phyloP scores from a whole-genome alignment of 2,888 invertebrate species.

The Automeris io region DNA sequence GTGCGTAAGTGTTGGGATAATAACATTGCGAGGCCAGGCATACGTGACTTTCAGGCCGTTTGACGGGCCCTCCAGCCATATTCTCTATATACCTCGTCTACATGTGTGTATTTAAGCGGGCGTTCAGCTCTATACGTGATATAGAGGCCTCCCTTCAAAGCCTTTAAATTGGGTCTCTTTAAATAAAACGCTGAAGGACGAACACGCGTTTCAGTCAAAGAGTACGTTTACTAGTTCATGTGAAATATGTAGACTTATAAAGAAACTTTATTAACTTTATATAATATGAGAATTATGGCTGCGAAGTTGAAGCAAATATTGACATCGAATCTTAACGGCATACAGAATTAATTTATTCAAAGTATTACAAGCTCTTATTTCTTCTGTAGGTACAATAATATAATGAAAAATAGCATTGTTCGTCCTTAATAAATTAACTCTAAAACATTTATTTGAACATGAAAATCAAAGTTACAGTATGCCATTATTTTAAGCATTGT shows the following conservation, averaged over 20 bases:
- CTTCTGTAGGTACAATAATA: too few relatives aligned
- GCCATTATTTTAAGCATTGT: not conserved
- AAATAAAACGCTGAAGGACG: conserved; percentile 40
- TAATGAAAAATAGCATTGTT: too few relatives aligned
- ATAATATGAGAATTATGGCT: too few relatives aligned
- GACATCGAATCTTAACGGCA: too few relatives aligned
- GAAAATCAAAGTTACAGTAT: too few relatives aligned
- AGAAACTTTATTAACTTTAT: not conserved
- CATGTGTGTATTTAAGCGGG: conserved; percentile 45
- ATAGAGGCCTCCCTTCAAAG: conserved; percentile 57
- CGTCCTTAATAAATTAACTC: too few relatives aligned
- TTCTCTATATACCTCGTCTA: conserved; percentile 35
- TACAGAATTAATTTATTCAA: too few relatives aligned
- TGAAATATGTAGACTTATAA: not conserved
- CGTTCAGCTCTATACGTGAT: conserved; percentile 53
- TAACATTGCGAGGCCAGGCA: conserved; percentile 70
- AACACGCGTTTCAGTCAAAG: conserved; percentile 31
- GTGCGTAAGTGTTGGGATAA: conserved; percentile 72
- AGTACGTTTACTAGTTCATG: conserved; percentile 11
- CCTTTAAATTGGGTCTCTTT: conserved; percentile 71
- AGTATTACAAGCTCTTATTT: too few relatives aligned
- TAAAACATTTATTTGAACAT: too few relatives aligned
- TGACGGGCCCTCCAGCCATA: conserved; percentile 64
- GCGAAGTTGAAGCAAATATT: too few relatives aligned
- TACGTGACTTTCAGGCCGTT: conserved; percentile 72